Base-by-base conservation (phyloP, 2,888 invertebrate genomes). In the Xestia c-nigrum region DNA sequence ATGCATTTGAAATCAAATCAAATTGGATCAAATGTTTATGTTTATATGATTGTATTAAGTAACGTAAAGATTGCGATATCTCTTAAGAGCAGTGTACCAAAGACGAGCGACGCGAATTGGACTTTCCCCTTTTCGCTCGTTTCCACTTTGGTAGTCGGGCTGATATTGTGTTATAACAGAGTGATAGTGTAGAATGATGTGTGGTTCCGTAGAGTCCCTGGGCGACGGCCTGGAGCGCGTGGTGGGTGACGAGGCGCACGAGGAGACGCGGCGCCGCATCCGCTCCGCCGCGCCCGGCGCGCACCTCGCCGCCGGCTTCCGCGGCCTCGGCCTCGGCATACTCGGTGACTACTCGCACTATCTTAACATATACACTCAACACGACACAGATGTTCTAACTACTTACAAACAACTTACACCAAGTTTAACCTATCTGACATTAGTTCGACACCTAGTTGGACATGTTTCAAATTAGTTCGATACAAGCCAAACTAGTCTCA, bases 291-390 rank as follows among this genome's bases (percentile, higher is more conserved):
- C 96, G 3, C 95, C 97, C 78, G 96, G 97, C 71, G 98, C 98
- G 89, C 99, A 99, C 95, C 96, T 99, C 59, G 97, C 98, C 78
- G 99, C 99, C 67, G 99, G 99, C n/a, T 94, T 99, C 81, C 98
- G 99, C 92, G 99, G 99, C 0, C 97, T 99, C 40, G 99, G 99
- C 0, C 98, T 99, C 92, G 99, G 99, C 10, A 93, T 99, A 69
- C 78, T 79, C 5, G 64, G 64, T 64, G 1, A 50, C 50, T 7
- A 7, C n/a, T n/a, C n/a, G n/a, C n/a, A n/a, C n/a, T n/a, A n/a
- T 31, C 31, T 31, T 31, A 31, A 31, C 31, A 31, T 31, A 31
- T 31, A 31, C 31, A 31, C 31, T 40, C 40, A 40, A 40, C 40
- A 5, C 6, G 40, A 40, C 6, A 40, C 40, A 40, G 40, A 40